These are phyloP conservation scores for Lepidocyrtoides sp. DNA, from an alignment of 2,888 invertebrate genomes.

Conservation along the genomic window DNA sequence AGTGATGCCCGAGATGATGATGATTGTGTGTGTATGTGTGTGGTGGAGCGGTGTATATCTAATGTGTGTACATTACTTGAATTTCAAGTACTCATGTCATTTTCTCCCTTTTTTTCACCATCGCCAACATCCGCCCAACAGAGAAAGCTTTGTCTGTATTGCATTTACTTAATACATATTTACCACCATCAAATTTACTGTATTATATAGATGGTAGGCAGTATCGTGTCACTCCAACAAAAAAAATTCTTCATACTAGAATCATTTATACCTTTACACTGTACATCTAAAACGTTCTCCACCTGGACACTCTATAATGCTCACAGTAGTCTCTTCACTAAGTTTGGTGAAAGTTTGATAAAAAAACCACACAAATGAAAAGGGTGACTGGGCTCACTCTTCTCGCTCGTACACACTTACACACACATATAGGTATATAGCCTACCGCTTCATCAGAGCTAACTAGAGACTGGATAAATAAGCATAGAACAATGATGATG, in stretches of 20 bases:
- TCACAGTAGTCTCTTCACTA: background rate
- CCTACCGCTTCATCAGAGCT: too few relatives aligned
- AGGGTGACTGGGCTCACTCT: background rate
- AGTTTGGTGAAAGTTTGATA: background rate
- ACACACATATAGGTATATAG: background rate
- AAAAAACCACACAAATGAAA: background rate
- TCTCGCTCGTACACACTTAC: background rate
- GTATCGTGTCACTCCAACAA: too few relatives aligned
- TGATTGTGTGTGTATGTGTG: too few relatives aligned
- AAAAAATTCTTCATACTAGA: too few relatives aligned
- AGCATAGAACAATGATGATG: background rate
- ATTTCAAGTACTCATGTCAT: conserved; percentile 18
- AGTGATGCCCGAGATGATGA: background rate
- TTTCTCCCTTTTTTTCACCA: background rate
- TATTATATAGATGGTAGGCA: too few relatives aligned
- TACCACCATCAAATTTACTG: too few relatives aligned
- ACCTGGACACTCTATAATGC: background rate
- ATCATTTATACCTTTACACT: too few relatives aligned
- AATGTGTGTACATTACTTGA: conserved; percentile 23
- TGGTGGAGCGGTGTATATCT: background rate
- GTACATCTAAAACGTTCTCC: too few relatives aligned
- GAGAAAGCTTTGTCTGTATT: background rate
- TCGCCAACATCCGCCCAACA: background rate
- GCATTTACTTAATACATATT: too few relatives aligned
- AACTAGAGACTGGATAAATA: background rate